Base-by-base conservation (phyloP, 2,797 vertebrate species). In the Acipenser ruthenus region DNA sequence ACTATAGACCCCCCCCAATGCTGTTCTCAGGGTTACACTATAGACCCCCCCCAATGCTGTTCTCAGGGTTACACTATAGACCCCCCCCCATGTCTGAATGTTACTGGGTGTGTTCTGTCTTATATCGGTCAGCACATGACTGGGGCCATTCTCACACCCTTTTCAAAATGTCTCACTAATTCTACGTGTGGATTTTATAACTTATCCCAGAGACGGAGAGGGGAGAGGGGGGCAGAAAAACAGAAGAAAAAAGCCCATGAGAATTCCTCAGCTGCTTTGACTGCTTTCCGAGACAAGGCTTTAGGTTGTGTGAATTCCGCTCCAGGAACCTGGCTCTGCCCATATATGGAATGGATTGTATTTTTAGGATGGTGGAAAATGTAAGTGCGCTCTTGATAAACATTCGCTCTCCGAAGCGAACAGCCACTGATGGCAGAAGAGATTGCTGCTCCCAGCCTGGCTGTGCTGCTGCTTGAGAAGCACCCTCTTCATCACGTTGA, bases 281-380 rank as follows among this genome's bases (percentile, higher is more conserved):
- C 65, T 47, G 48, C 48, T 70, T 73, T 78, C 75, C 75, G 79
- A 73, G 65, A 63, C 60, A 63, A 87, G 80, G 81, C 76, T 81
- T 83, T 77, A 79, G 84, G 83, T 79, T 83, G 81, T 85, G 84
- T 86, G 77, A 83, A 55, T 75, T 77, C 78, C 64, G 75, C 79
- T 87, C 75, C 75, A 80, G 79, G 75, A 86, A 85, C 84, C 84
- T 84, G 83, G 82, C 79, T 86, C 82, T 86, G 84, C 85, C 93
- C 91, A 91, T 93, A 93, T 92, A 93, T 90, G 93, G 77, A 88
- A 90, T 84, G 88, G 78, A 87, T 86, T 88, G 89, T 84, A 84
- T 87, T 86, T 62, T 80, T 75, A 75, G 86, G 83, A 88, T 82
- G 78, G 80, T 87, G 88, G 86, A 89, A 89, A 90, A 88, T 83